A percentile compares a stretch with the other conserved stretches of the same genome.
These are phyloP conservation scores for Galago senegalensis DNA, from an alignment of 2,797 vertebrate species.

Conservation along the genomic window DNA sequence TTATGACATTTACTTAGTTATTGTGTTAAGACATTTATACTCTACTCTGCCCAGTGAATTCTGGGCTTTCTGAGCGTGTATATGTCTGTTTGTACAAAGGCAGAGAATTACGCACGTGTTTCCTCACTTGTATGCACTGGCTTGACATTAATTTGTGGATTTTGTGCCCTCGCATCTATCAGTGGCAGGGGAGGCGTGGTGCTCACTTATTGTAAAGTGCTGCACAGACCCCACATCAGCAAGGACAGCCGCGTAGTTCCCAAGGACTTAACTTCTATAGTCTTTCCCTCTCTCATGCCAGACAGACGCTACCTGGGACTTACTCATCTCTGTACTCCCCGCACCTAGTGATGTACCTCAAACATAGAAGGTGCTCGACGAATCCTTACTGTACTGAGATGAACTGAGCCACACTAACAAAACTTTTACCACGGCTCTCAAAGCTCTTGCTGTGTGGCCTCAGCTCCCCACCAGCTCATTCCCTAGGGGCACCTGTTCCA, in stretches of 20 bases:
- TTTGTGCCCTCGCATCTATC: constrained; percentile 14
- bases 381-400: constrained; percentile 14
- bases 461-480: background rate
- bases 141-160: background rate
- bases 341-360: background rate
- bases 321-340: background rate
- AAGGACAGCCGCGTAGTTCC: background rate
- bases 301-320: background rate
- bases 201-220: background rate
- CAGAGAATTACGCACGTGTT: background rate
- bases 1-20: no score
- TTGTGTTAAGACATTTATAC: no score
- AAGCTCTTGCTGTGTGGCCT: background rate
- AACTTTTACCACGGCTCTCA: background rate
- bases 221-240: background rate
- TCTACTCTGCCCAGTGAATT: background rate
- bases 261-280: background rate
- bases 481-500: background rate
- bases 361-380: background rate
- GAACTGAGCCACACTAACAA: background rate
- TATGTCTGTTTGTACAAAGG: background rate
- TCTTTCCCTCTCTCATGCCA: background rate
- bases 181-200: background rate
- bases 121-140: background rate
- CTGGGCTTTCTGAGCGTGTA: background rate